Base-by-base conservation (phyloP, 1,140 invertebrate genomes). In the Trialeurodes vaporariorum region DNA sequence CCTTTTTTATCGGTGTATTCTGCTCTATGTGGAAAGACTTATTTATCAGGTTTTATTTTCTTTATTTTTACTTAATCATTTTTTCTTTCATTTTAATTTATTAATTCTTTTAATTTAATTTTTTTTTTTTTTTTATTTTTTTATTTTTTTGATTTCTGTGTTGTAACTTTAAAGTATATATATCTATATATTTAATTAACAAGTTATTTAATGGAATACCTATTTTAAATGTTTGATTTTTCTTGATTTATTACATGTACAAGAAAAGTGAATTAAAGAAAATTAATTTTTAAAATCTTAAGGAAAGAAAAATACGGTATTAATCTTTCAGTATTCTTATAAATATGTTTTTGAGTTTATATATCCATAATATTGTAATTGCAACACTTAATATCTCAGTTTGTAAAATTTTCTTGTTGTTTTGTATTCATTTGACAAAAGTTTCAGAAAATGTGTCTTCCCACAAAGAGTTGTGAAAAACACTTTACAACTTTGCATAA, bases 381-480 rank as follows among this genome's bases (percentile, higher is more conserved):
- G 34, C 34, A 49, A 5, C 5, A 17, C 17, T 49, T 49, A 5
- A 9, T 17, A 49, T 49, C 34, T 17, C 34, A 49, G 5, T 5
- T 17, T 49, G 5, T 9, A 49, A 9, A 49, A 5, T 49, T 5
- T 17, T 9, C 5, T 49, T 17, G 34, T 9, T 49, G 34, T 49
- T 49, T 49, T 49, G 34, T 49, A 49, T 49, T 49, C 34, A 9
- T 49, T 58, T 66, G 24, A 66, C 25, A 67, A 66, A 72, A n/a
- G n/a, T 75, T 80, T 86, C 88, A 89, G 88, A 90, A 90, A 90
- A 90, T 90, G 87, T 90, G 87, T 90, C 87, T 89, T 90, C 85
- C 87, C 87, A 88, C 87, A 86, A 81, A 84, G 82, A 85, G 75
- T 58, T 58, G 64, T 58, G 64, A 65, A 65, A 65, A 25, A 59